Evolutionary conservation across 1,140 invertebrate species (phyloP).

Genomic region (Bombus consobrinus): DNA sequence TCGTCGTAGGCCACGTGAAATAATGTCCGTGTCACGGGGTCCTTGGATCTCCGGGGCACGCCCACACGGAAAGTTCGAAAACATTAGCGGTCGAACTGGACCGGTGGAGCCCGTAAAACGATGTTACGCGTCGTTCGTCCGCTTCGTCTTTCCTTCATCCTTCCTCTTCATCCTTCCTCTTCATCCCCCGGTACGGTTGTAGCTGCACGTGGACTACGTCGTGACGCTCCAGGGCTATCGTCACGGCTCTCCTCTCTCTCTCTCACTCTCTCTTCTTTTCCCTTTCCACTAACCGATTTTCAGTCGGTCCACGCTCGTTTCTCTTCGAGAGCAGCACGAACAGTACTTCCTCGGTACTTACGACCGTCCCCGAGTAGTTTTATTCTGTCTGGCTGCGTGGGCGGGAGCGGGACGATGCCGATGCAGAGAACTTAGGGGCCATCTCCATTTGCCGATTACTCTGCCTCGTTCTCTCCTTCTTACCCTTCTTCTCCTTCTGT

Average conservation of each 20-base stretch:
- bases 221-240: conserved; percentile 65
- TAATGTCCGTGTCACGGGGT: conserved; percentile 70
- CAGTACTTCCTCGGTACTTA: conserved; percentile 79
- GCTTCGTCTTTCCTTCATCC: conserved; percentile 41
- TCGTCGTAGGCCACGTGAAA: conserved; percentile 66
- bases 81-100: conserved; percentile 72
- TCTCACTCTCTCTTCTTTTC: neutral
- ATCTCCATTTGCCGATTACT: conserved; percentile 75
- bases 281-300: conserved; percentile 6
- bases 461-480: conserved; percentile 33
- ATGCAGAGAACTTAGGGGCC: conserved; percentile 70
- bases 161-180: conserved; percentile 26
- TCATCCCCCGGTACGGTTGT: neutral
- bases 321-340: conserved; percentile 58
- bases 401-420: conserved; percentile 65
- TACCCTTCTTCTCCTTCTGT: neutral
- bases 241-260: conserved; percentile 28
- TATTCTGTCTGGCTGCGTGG: conserved; percentile 80
- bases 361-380: conserved; percentile 78
- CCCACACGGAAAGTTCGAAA: conserved; percentile 68
- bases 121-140: conserved; percentile 54
- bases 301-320: conserved; percentile 42
- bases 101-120: conserved; percentile 63
- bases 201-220: conserved; percentile 37
- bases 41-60: conserved; percentile 64